A percentile compares a stretch with the other conserved stretches of the same genome.
phyloP scores from a whole-genome alignment of 2,888 invertebrate genomes.

The Corbicula japonica region DNA sequence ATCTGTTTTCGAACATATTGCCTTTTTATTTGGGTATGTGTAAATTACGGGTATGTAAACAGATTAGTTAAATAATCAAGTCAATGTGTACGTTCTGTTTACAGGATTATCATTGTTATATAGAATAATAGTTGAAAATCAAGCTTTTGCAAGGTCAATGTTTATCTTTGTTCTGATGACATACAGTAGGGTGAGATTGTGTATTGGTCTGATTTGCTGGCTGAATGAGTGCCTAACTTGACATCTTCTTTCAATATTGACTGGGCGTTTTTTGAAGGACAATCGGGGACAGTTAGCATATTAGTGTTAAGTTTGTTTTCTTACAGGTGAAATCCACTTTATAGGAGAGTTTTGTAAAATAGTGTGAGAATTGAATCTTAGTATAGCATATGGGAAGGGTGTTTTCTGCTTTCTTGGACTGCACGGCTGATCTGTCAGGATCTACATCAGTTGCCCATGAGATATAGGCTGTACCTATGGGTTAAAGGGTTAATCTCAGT shows the following conservation, averaged over 20 bases:
- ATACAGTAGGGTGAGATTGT: slow-evolving; percentile 21
- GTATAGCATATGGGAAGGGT: too few relatives aligned
- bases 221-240: slow-evolving; percentile 2
- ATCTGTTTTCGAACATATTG: slow-evolving; percentile 40
- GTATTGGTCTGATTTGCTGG: slow-evolving; percentile 18
- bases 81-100: slow-evolving; percentile 50
- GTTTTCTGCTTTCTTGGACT: too few relatives aligned
- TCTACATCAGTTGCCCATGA: too few relatives aligned
- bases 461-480: too few relatives aligned
- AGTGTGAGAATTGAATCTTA: too few relatives aligned
- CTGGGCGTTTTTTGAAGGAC: too few relatives aligned
- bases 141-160: slow-evolving; percentile 10
- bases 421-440: too few relatives aligned
- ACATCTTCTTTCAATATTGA: slow-evolving; percentile 24
- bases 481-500: too few relatives aligned
- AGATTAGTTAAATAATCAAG: slow-evolving; percentile 55
- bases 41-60: slow-evolving; percentile 54
- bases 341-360: too few relatives aligned
- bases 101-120: slow-evolving; percentile 54
- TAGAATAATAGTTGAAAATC: slow-evolving; percentile 20
- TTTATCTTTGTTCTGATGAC: slow-evolving; percentile 11
- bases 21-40: slow-evolving; percentile 50
- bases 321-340: too few relatives aligned
- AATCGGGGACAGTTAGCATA: too few relatives aligned
- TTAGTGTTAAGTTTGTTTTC: too few relatives aligned